Base-by-base conservation (phyloP, 2,113 vertebrate genomes). In the Tinamus guttatus region DNA sequence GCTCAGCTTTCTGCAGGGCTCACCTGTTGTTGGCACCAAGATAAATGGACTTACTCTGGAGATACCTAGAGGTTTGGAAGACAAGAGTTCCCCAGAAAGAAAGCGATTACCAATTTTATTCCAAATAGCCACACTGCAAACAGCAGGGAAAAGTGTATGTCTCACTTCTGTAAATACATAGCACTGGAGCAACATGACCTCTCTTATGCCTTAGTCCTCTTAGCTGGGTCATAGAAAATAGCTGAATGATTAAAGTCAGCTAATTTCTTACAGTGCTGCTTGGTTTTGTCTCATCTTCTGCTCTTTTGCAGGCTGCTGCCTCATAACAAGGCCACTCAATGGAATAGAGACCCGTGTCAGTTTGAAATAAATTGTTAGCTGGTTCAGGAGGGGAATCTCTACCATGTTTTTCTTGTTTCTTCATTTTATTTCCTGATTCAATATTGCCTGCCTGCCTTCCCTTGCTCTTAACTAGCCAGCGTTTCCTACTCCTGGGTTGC, bases 391-490 rank as follows among this genome's bases (percentile, higher is more conserved):
- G 60, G 49, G 76, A 30, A 94, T 47, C 63, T 89, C 78, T 74
- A 49, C 45, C 49, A 25, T 93, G 81, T 69, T 97, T 80, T 94
- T 14, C n/a, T 85, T 81, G 30, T 96, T 91, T 78, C 64, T 83
- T 89, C 45, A 58, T 96, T 93, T 94, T 59, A n/a, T 88, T 90
- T 97, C 85, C 82, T 82, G 84, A 97, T 87, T 97, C 90, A 96
- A 59, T 93, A 73, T n/a, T 87, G 54, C 28, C 54, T 56, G 43
- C 78, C 59, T 91, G 56, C 79, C 75, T 96, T 95, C 62, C 47
- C 64, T 87, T 94, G 40, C 75, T 79, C 85, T 79, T 69, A 69
- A 90, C 91, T 92, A 96, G 95, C 94, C 91, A 88, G 68, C 52
- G 62, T 88, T 97, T 96, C 94, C 89, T 97, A 83, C 89, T 95